phyloP scores from a whole-genome alignment of 2,888 invertebrate species.

The Syritta pipiens region DNA sequence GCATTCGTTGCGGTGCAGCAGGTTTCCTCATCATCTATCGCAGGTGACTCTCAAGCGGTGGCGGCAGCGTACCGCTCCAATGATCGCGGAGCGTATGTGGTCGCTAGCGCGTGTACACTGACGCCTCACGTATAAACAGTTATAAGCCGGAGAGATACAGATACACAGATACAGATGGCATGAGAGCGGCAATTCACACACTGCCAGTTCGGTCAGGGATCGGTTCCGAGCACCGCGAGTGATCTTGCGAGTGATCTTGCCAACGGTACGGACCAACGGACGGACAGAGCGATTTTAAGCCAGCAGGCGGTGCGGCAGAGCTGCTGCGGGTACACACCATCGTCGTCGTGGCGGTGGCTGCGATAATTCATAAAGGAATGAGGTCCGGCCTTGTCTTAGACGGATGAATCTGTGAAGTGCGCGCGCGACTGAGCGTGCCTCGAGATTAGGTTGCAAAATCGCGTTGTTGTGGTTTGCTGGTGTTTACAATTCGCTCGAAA shows the following conservation, averaged over 20 bases:
- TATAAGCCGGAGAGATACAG: constrained; percentile 36
- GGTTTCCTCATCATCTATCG: constrained; percentile 16
- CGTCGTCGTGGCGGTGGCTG: constrained; percentile 7
- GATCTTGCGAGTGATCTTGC: constrained; percentile 21
- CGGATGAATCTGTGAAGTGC: constrained; percentile 57
- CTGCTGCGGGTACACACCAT: neutral
- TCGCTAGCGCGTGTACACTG: constrained; percentile 59
- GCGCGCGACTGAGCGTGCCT: constrained; percentile 31
- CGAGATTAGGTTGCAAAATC: neutral
- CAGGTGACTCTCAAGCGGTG: neutral
- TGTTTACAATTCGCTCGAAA: too few relatives aligned
- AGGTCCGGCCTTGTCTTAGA: constrained; percentile 64
- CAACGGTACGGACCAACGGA: constrained; percentile 59
- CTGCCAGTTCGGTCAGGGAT: neutral
- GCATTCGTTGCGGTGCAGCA: constrained; percentile 37
- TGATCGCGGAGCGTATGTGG: constrained; percentile 51
- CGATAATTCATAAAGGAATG: constrained; percentile 63
- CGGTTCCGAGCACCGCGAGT: constrained; percentile 7
- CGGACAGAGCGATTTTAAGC: constrained; percentile 55
- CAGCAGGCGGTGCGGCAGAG: neutral
- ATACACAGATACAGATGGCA: constrained; percentile 8
- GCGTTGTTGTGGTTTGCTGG: too few relatives aligned
- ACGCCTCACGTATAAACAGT: constrained; percentile 66
- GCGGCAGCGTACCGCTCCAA: constrained; percentile 47
- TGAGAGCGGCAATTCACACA: constrained; percentile 19